Evolutionary conservation across 2,797 vertebrate species (phyloP), one percentile per base, ranked within the genome.

Genomic region (Peromyscus nudipes): DNA sequence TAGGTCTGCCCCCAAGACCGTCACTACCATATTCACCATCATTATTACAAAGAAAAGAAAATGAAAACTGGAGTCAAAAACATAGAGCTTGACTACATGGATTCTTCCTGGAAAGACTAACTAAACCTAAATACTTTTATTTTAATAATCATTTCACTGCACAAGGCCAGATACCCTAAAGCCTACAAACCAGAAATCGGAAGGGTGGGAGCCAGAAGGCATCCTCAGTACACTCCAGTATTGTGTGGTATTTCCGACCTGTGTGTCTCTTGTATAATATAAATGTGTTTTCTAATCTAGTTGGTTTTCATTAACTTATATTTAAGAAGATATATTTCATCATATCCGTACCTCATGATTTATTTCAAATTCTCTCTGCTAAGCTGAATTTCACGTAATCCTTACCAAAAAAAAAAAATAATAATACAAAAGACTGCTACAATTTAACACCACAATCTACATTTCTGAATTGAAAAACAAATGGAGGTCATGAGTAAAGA

Each of bases 31-130:
- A 25, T 29, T 40, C 9, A 11, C 17, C 52, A 34, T 43, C 46
- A 62, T 40, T n/a, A 52, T 69, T 81, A 94, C 55, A 31, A 3
- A 65, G 49, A 76, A 79, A 92, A 92, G 17, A 92, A 93, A 94
- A 77, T 40, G n/a, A 85, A 89, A 90, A 64, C 7, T 7, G 9
- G 86, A 82, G 13, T n/a, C 4, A 14, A 40, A 43, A 25, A n/a
- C 83, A 64, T 23, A n/a, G 62, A 83, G 76, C 85, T 67, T 92
- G 21, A 64, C 29, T 37, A 75, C 67, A 65, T 71, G 37, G 37
- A 8, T 81, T 95, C 46, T 64, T 93, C 6, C n/a, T 64, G 17
- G 3, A 43, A 76, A 85, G 95, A 57, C 12, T 43, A 60, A 40
- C 11, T 40, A 92, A 73, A 62, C 37, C 57, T 55, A 31, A 73